Conservation (phyloP, 2,797 vertebrate genomes). For the Halcyon smyrnensis region DNA sequence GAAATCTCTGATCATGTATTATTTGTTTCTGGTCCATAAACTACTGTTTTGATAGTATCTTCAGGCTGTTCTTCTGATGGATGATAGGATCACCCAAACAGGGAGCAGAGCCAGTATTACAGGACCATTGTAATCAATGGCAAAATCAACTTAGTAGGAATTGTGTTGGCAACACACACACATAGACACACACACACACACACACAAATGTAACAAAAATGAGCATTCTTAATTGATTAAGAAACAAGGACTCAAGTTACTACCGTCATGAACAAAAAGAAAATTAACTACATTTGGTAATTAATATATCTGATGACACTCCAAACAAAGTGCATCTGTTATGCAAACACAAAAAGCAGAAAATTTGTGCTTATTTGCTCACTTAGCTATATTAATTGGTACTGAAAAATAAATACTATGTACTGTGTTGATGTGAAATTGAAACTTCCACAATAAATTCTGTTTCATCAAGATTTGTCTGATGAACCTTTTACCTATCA, state of each 20-base stretch:
- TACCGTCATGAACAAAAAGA: neutral
- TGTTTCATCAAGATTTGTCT: neutral
- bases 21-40: constrained; percentile 2
- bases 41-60: neutral
- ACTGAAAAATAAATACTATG: neutral
- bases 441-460: neutral
- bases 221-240: neutral
- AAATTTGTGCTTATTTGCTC: neutral
- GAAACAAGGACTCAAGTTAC: neutral
- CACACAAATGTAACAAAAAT: neutral
- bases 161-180: neutral
- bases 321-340: neutral
- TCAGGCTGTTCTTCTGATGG: neutral
- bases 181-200: too few relatives aligned
- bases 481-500: neutral
- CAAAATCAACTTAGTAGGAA: neutral
- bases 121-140: neutral
- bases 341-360: neutral
- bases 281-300: neutral
- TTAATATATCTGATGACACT: neutral
- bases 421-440: neutral
- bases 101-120: neutral
- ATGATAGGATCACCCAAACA: neutral
- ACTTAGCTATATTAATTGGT: neutral
- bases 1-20: neutral